Percentiles rank a stretch among this genome's conserved stretches.
These are phyloP conservation scores for Pygmarrhopalites habei DNA, from an alignment of 1,140 invertebrate genomes.

Conservation along the genomic window DNA sequence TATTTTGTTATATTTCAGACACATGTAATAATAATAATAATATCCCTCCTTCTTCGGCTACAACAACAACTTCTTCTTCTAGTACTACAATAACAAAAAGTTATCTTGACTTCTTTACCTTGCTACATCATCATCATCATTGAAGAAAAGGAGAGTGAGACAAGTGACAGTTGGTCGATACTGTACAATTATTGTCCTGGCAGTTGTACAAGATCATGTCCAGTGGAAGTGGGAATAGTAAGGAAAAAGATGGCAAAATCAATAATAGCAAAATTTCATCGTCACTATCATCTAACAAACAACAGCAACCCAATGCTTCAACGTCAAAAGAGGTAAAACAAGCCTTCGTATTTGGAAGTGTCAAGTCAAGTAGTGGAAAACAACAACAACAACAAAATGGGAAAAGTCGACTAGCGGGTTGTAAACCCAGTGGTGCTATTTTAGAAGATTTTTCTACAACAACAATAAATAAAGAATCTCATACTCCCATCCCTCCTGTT, in stretches of 20 bases:
- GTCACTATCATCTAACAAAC: background rate
- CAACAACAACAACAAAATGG: conserved; percentile 4
- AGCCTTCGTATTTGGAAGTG: background rate
- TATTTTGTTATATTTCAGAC: no score
- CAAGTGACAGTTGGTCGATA: no score
- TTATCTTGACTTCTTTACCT: no score
- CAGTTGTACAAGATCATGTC: background rate
- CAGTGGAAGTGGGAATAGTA: conserved; percentile 5
- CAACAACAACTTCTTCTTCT: background rate
- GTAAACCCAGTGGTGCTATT: conserved; percentile 4
- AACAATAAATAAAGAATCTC: no score
- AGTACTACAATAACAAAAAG: background rate
- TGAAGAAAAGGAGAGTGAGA: conserved; percentile 40
- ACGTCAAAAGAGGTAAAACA: background rate
- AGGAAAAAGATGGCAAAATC: conserved; percentile 6
- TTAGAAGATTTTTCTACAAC: background rate
- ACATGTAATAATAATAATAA: no score
- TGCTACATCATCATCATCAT: background rate
- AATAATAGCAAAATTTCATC: background rate
- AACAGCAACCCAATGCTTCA: background rate
- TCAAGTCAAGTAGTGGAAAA: background rate
- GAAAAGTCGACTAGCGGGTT: background rate
- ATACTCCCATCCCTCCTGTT: no score
- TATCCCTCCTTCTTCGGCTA: no score
- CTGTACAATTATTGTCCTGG: no score